Base-by-base conservation (phyloP, 2,113 vertebrate species). In the Nothobranchius kuhntae region DNA sequence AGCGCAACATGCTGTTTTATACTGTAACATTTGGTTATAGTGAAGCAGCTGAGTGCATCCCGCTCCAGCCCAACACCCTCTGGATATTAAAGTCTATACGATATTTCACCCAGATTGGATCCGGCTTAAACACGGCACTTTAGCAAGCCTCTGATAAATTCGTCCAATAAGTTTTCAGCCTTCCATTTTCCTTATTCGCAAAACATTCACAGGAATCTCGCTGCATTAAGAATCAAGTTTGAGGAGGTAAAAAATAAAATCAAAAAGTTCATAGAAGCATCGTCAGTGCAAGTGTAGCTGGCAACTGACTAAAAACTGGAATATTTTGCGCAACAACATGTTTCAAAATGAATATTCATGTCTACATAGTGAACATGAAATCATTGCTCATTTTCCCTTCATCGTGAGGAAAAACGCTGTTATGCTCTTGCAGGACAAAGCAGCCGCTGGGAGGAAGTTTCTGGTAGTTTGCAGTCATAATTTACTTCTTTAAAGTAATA, bases 401-500 rank as follows among this genome's bases (percentile, higher is more conserved):
- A 52, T 24, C 14, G 46, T 45, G 13, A 54, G 38, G 56, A 56
- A 15, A 45, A 42, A 26, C 1, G 9, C 14, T 0, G 30, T 17
- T 15, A 30, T 14, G 17, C 68, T 58, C 50, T 46, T 9, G 21
- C 36, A 40, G 48, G 73, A 54, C 26, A 48, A 26, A 63, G 40
- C 68, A 63, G 68, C 65, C 73, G 46, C 71, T 63, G 67, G 70
- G 75, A 80, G 65, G 17, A 66, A 77, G 66, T 80, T 83, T 70
- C 68, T 63, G 82, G 86, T 83, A 91, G 90, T 92, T 91, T 87
- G 78, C 80, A 50, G 91, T 91, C 93, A 93, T 94, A 92, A 92
- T 91, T 79, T 94, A 93, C 93, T 94, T 86, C 77, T 89, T 93
- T 92, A 92, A 94, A 94, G 93, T 94, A 89, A 91, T 92, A 89